A percentile compares a stretch with the other conserved stretches of the same genome.
Conservation (phyloP, 2,797 vertebrate species). For the Huso huso region DNA sequence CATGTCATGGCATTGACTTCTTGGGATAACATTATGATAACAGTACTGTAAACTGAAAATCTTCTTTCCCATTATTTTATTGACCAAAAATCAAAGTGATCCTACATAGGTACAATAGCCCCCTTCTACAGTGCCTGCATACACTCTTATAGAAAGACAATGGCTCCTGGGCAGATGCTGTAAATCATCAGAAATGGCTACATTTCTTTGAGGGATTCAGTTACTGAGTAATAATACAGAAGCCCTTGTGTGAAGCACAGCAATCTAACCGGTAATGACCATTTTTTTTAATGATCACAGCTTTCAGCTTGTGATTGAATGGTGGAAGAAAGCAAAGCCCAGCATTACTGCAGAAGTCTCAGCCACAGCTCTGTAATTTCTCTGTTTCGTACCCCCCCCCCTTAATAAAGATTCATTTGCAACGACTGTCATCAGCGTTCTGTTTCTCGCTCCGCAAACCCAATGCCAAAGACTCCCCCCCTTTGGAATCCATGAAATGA, state of each 20-base stretch:
- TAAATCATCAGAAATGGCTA: slow-evolving; percentile 27
- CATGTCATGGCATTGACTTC: too few species aligned
- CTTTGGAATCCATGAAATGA: not conserved
- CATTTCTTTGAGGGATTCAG: slow-evolving; percentile 34
- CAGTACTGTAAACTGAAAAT: too few species aligned
- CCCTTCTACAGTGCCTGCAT: too few species aligned
- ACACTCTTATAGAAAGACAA: too few species aligned
- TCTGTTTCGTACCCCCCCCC: not conserved
- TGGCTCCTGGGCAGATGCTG: too few species aligned
- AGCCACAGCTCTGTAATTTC: slow-evolving; percentile 6
- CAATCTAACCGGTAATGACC: slow-evolving; percentile 33
- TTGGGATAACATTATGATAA: too few species aligned
- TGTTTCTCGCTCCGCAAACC: not conserved
- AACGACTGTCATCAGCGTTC: not conserved
- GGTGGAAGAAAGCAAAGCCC: slow-evolving; percentile 8
- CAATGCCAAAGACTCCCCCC: not conserved
- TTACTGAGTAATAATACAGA: slow-evolving; percentile 26
- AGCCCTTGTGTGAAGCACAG: slow-evolving; percentile 26
- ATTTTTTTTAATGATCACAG: slow-evolving; percentile 16
- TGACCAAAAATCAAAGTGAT: too few species aligned
- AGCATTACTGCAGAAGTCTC: slow-evolving; percentile 12
- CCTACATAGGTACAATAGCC: too few species aligned
- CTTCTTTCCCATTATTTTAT: too few species aligned
- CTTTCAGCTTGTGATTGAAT: slow-evolving; percentile 1
- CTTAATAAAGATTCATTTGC: slow-evolving; percentile 14